Evolutionary conservation across 2,888 invertebrate genomes (phyloP).

Genomic region (Apoderus coryli): DNA sequence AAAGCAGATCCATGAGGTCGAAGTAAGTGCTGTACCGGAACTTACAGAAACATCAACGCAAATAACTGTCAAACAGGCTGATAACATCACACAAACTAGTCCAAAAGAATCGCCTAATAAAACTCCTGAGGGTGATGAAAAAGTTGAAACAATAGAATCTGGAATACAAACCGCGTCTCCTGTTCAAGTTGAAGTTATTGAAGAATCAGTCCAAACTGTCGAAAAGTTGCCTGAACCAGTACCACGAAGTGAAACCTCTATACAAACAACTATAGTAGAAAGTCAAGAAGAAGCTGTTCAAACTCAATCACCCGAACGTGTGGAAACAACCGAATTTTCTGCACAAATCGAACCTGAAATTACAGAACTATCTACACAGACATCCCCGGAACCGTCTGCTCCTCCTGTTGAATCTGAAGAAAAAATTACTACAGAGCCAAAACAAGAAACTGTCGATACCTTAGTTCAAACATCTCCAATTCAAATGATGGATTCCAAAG

Average conservation of each 20-base stretch:
- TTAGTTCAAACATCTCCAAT: constrained; percentile 46
- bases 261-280: constrained; percentile 26
- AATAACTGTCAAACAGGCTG: constrained; percentile 27
- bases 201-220: constrained; percentile 28
- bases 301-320: constrained; percentile 31
- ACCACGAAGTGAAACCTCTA: constrained; percentile 26
- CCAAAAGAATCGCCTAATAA: constrained; percentile 22
- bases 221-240: constrained; percentile 22
- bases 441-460: constrained; percentile 28
- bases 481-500: constrained; percentile 28
- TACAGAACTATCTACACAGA: constrained; percentile 35
- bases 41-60: constrained; percentile 34
- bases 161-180: constrained; percentile 33
- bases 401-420: constrained; percentile 21
- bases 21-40: constrained; percentile 29
- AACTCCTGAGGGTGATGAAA: constrained; percentile 12
- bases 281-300: constrained; percentile 28
- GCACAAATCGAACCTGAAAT: constrained; percentile 22
- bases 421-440: constrained; percentile 14
- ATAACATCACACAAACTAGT: constrained; percentile 36
- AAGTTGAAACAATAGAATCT: constrained; percentile 27
- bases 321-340: constrained; percentile 22
- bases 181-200: constrained; percentile 23
- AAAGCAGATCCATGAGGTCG: constrained; percentile 18
- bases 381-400: constrained; percentile 35